A percentile compares a stretch with the other conserved stretches of the same genome.
Evolutionary conservation across 2,113 vertebrate genomes (phyloP).

Genomic region (Brachirus orientalis): DNA sequence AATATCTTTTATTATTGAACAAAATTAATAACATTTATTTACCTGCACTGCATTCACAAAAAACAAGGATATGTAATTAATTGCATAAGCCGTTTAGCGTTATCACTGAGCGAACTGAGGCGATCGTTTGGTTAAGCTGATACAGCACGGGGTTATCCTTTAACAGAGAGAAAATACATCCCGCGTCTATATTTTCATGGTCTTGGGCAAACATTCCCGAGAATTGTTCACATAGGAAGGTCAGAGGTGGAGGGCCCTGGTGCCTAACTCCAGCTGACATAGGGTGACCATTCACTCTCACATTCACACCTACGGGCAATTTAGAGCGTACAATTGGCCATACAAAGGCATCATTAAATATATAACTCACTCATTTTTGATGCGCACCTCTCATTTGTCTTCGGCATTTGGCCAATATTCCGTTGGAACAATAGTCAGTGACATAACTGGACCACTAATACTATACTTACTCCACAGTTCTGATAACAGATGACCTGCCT

Average conservation of each 20-base stretch:
- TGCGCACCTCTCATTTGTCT: not conserved
- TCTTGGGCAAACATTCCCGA: too few species aligned
- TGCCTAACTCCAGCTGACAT: too few species aligned
- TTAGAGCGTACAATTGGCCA: too few species aligned
- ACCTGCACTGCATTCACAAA: not conserved
- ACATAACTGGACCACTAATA: not conserved
- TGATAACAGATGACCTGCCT: slow-evolving; percentile 1
- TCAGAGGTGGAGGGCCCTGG: too few species aligned
- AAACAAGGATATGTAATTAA: not conserved
- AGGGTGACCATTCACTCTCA: too few species aligned
- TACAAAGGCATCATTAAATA: too few species aligned
- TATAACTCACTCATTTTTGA: not conserved
- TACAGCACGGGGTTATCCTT: not conserved
- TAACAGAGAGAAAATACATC: too few species aligned
- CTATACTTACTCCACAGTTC: not conserved
- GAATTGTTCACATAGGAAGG: too few species aligned
- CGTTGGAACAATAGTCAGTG: not conserved
- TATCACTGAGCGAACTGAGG: slow-evolving; percentile 1
- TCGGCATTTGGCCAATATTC: not conserved
- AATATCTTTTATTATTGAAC: not conserved
- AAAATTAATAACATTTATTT: not conserved
- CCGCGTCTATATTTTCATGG: too few species aligned
- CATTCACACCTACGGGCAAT: too few species aligned
- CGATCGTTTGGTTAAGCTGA: slow-evolving; percentile 22
- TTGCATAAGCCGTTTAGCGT: not conserved